Evolutionary conservation across 23 tunicate species (phyloP), one percentile per base, ranked within the genome.

Genomic region (Ascidia mentula): DNA sequence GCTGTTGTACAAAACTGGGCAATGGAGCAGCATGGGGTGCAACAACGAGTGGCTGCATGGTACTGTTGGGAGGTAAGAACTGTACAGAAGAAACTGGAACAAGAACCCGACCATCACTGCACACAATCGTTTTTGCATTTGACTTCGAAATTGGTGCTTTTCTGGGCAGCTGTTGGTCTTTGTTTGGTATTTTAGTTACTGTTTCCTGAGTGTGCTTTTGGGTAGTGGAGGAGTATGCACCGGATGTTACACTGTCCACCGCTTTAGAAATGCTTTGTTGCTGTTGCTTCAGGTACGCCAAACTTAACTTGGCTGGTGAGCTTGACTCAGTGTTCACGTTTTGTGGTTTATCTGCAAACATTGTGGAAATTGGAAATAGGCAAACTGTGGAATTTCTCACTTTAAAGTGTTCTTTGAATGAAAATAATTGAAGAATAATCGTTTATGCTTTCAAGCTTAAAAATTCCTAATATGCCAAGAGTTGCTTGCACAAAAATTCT

Each of bases 231-330:
- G 78, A 34, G 53, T 39, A 28, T 20, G 59, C 45, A 34, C 72
- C 72, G 24, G 36, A 59, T 22, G 46, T 39, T 5, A 80, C 82
- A 35, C 73, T 74, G 32, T 79, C 90, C 31, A 86, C 90, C 31
- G 90, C 72, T 26, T 73, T 79, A 13, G 90, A 86, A 35, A 86
- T 86, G 4, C 45, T 59, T 8, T 38, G 60, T 71, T 79, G 90
- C 36, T 86, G 90, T 37, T 86, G 46, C 37, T 79, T 73, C 38
- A 86, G 59, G 37, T 86, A 86, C 6, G 82, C 76, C 60, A 86
- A 40, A 32, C 76, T 79, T 6, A 86, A 39, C 38, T 79, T 86
- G 8, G 40, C 81, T 18, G 87, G 80, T 45, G 87, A 83, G 22
- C 8, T 53, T 6, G 65, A 20, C 24, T 53, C 65, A 53, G 65